Evolutionary conservation across 2,888 invertebrate genomes (phyloP).

Genomic region (Drosophila melanosoma): DNA sequence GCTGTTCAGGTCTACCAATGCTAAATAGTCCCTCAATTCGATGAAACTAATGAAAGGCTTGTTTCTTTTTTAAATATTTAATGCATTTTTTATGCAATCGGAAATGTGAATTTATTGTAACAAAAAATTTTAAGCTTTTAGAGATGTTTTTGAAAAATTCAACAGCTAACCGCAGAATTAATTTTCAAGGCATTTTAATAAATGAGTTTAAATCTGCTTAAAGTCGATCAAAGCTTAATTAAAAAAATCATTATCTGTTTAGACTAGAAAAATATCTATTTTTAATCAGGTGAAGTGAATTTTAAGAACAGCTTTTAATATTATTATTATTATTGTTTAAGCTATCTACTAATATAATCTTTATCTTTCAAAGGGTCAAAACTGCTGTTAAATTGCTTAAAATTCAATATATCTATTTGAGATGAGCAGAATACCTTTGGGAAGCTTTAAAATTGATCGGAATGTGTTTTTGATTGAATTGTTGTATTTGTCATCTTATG

Average conservation of each 20-base stretch:
- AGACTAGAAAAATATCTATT: too few relatives aligned
- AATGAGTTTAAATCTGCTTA: background rate
- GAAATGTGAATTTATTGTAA: background rate
- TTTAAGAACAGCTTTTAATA: background rate
- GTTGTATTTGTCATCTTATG: background rate
- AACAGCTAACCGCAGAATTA: background rate
- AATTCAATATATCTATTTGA: background rate
- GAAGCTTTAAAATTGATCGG: background rate
- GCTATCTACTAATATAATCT: background rate
- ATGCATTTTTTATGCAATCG: background rate
- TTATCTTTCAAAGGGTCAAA: background rate
- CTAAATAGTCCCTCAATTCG: background rate
- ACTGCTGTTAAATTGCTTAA: background rate
- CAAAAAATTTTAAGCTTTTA: background rate
- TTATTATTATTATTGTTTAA: background rate
- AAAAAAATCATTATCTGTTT: fast-evolving
- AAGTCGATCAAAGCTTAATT: background rate
- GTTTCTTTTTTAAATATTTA: too few relatives aligned
- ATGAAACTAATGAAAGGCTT: background rate
- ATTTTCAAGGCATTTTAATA: background rate
- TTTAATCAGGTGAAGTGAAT: too few relatives aligned
- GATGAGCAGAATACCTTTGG: background rate
- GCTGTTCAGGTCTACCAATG: background rate
- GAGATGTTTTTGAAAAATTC: background rate
- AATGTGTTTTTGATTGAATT: background rate